Base-by-base conservation (phyloP, 2,113 vertebrate species). In the Mixornis gularis region DNA sequence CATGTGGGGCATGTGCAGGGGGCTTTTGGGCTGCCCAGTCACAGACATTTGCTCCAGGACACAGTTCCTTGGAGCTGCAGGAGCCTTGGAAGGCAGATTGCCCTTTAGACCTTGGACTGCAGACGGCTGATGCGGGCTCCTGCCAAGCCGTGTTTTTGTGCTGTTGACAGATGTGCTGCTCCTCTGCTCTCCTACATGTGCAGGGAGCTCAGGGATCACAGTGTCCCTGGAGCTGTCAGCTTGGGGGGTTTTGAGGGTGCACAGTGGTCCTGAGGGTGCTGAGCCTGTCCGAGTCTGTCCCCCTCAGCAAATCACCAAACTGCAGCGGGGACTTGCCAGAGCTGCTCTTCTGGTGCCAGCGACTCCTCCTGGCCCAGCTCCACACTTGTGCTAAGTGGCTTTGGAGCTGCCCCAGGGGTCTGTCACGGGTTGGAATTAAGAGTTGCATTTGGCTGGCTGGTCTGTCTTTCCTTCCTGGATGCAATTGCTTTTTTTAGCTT, bases 391-490 rank as follows among this genome's bases (percentile, higher is more conserved):
- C 80, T 96, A 96, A 97, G 90, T 96, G 95, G 95, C 90, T 96
- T 94, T 97, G 94, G 95, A 96, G 80, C 94, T 94, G 95, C 94
- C 93, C 95, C 95, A 96, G 85, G 87, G 94, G 91, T 96, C 95
- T 95, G 96, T 95, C 95, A 94, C 4, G 74, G 95, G 79, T 63
- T 95, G 88, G 94, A 96, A 95, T 96, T 93, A 95, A 93, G 94
- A 95, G 85, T 78, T 86, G 44, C 71, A 85, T 95, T 95, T 95
- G 92, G 94, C 93, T 95, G 95, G 89, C 83, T 95, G 85, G 92
- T 62, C 94, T 86, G 92, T 80, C 88, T 91, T 94, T 90, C 73
- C 88, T 85, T 96, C 85, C 93, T 96, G 84, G 92, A 93, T 93
- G 88, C 44, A 78, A 79, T 85, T 94, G 81, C 95, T 93, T 93